Evolutionary conservation across 2,888 invertebrate species (phyloP), one percentile per base, ranked within the genome.

Genomic region (Megalurothrips usitatus): DNA sequence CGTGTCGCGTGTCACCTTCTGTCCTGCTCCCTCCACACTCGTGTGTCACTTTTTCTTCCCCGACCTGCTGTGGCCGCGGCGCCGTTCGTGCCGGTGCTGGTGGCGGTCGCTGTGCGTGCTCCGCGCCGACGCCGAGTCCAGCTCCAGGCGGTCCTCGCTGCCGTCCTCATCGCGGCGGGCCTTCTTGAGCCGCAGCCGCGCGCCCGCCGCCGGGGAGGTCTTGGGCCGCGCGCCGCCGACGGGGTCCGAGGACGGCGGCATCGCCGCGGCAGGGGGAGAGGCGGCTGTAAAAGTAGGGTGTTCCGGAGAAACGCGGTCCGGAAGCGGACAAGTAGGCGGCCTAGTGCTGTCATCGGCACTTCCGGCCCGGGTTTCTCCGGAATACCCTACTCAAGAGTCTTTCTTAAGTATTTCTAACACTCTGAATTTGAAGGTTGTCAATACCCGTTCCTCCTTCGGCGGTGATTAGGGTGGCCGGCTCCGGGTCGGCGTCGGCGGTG

Each of bases 141-240:
- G 19, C 26, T 75, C 68, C 26, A 19, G 58, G 19, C 58, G 6
- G 1, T 75, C 68, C 26, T 75, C 68, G 26, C 68, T 75, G 68
- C 26, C 26, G 68, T 26, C 23, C 23, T 75, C 68, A 10, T 23
- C 26, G 68, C 26, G 12, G 14, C 58, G 58, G 6, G 58, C 58
- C 17, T 58, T 58, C 68, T 8, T 75, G 14, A 19, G 52, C 14
- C 58, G 58, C 14, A 17, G 58, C 58, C 19, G 6, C 52, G 52
- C 52, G 52, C 23, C 68, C 23, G 8, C 68, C 68, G 68, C 17
- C 6, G 58, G 58, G 68, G 1, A 12, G 68, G 68, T 75, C 68
- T 75, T 75, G 12, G 68, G 68, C 6, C 68, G 68, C 26, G 68
- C 68, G 68, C 68, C 68, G 26, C 68, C 68, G 68, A 75, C 68